Percentiles rank a stretch among this genome's conserved stretches.
Conservation (phyloP, 2,113 vertebrate species). For the Echinops telfairi region DNA sequence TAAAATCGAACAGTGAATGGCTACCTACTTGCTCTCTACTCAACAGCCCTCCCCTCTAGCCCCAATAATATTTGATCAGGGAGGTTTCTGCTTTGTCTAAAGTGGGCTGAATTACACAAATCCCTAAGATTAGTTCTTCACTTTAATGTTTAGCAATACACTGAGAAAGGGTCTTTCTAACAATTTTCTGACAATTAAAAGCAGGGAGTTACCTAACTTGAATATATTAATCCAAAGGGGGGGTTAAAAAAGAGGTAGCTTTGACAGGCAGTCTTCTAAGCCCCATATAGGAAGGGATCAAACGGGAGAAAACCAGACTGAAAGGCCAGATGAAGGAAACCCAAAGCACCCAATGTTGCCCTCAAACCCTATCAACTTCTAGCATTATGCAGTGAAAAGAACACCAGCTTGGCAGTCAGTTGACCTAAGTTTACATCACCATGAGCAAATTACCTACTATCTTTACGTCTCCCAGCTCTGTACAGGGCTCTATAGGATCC, state of each 20-base stretch:
- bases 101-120: neutral
- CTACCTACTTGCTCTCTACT: neutral
- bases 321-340: neutral
- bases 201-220: neutral
- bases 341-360: neutral
- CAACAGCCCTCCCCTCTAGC: neutral
- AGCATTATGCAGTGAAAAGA: neutral
- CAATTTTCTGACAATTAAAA: conserved; percentile 9
- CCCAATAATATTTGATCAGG: neutral
- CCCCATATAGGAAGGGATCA: too few species aligned
- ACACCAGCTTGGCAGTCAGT: neutral
- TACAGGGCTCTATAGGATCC: neutral
- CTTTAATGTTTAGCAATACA: conserved; percentile 8
- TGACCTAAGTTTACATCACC: neutral
- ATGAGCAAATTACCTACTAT: neutral
- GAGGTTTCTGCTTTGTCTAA: neutral
- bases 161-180: neutral
- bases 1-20: neutral
- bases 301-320: neutral
- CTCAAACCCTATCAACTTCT: neutral
- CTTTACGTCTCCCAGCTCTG: neutral
- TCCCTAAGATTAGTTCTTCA: neutral
- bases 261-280: neutral
- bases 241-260: neutral
- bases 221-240: conserved; percentile 27